Base-by-base conservation (phyloP, 1,140 invertebrate genomes). In the Colletes gigas region DNA sequence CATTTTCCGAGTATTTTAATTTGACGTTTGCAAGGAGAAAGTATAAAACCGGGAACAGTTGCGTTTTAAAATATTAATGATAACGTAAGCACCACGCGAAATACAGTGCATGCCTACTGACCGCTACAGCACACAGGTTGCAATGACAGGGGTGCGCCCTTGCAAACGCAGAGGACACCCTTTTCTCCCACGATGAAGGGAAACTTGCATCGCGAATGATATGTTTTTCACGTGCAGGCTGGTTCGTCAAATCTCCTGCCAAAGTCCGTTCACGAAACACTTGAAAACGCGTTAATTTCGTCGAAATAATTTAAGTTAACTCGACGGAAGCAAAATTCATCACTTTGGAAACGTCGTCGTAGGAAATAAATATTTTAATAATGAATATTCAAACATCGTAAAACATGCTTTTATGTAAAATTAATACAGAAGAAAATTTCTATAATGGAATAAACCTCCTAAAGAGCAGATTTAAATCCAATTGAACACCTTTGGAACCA, bases 111-210 rank as follows among this genome's bases (percentile, higher is more conserved):
- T 55, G 73, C 68, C 74, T 78, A 78, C 55, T 70, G 76, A 81
- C 70, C 65, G 50, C n/a, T 57, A 60, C 69, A 60, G 69, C 78
- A 75, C 8, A 75, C 69, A 63, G 71, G 71, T 72, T 60, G 63
- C 77, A 89, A 87, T 88, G 78, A 84, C 70, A 86, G 88, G 83
- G 87, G 76, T 76, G 81, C 82, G n/a, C 77, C 82, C 82, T 84
- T 39, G 55, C 50, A 63, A n/a, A 30, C 17, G 63, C 41, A 59
- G 77, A 57, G 73, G 78, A 81, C 80, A 83, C 83, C 76, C 75
- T 69, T 82, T 83, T 81, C 79, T 77, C 66, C 73, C 76, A 74
- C 69, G 55, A n/a, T 17, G 39, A 60, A 67, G 82, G 76, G 70
- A 84, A 83, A 84, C 54, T 71, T 73, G 30, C 57, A 54, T 68